These are phyloP conservation scores for Zaprionus kolodkinae DNA, from an alignment of 1,140 invertebrate species.

Conservation along the genomic window DNA sequence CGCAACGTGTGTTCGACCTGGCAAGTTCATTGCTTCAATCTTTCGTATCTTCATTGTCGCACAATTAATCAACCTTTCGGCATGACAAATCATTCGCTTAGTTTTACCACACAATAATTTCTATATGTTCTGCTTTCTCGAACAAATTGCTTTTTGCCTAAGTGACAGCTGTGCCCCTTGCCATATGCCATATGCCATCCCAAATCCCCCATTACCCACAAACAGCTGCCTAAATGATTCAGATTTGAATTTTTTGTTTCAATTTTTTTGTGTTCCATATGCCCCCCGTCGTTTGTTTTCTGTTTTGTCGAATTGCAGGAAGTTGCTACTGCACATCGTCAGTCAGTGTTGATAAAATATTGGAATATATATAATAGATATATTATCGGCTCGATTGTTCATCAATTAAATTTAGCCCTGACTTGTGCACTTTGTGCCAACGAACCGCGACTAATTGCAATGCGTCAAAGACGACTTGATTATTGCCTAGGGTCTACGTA, in stretches of 20 bases:
- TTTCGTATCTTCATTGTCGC: constrained; percentile 53
- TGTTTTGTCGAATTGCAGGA: constrained; percentile 27
- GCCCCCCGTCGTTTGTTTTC: background rate
- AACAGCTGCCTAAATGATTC: constrained; percentile 21
- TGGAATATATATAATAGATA: background rate
- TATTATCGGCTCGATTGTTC: constrained; percentile 6
- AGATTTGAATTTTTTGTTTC: no score
- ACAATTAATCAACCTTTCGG: constrained; percentile 58
- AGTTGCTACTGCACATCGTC: constrained; percentile 29
- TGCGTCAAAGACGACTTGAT: constrained; percentile 9
- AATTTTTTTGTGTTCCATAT: background rate
- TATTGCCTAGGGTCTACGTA: background rate
- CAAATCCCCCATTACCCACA: background rate
- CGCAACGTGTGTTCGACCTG: constrained; percentile 26
- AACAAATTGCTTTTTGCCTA: constrained; percentile 33
- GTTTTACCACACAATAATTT: background rate
- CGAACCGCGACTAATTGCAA: constrained; percentile 26
- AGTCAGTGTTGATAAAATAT: constrained; percentile 1
- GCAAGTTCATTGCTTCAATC: constrained; percentile 78
- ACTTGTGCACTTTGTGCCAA: constrained; percentile 1
- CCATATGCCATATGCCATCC: background rate
- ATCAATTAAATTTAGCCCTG: constrained; percentile 21
- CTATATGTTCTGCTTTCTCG: constrained; percentile 24
- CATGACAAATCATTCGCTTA: constrained; percentile 39
- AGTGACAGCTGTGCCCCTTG: constrained; percentile 4